A percentile compares a stretch with the other conserved stretches of the same genome.
These are phyloP conservation scores for Chloroceryle amazona DNA, from an alignment of 2,797 vertebrate genomes.

Conservation along the genomic window DNA sequence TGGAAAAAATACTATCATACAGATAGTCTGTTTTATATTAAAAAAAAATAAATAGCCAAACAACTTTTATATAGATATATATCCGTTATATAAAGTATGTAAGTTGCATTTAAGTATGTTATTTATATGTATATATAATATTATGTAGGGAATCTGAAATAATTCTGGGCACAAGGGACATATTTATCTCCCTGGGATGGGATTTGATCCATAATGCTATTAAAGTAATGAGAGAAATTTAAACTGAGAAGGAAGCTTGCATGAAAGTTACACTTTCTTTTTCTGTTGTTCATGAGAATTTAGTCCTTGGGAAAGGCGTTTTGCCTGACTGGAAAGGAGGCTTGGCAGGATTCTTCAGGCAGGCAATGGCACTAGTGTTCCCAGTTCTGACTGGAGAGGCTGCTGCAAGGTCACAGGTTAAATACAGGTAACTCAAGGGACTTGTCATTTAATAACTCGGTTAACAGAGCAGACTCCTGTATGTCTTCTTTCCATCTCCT, in stretches of 20 bases:
- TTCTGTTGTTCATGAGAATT: background rate
- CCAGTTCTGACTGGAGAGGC: background rate
- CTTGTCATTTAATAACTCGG: background rate
- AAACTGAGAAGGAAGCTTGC: background rate
- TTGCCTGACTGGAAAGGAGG: background rate
- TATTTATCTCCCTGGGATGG: background rate
- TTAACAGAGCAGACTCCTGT: background rate
- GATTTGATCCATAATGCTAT: background rate
- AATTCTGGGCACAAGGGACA: background rate
- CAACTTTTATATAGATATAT: background rate
- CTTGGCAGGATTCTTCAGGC: background rate
- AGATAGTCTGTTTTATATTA: background rate
- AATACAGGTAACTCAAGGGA: background rate
- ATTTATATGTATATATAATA: background rate
- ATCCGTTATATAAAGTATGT: background rate
- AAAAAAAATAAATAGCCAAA: background rate
- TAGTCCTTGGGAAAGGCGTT: background rate
- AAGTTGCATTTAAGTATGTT: background rate
- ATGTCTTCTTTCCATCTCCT: background rate
- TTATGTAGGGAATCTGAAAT: background rate
- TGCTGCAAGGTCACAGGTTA: background rate
- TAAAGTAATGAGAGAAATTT: background rate
- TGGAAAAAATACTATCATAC: background rate
- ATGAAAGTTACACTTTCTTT: background rate
- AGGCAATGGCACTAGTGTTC: background rate